Evolutionary conservation across 1,140 invertebrate species (phyloP).

Genomic region (Drosophila nigromelanica): DNA sequence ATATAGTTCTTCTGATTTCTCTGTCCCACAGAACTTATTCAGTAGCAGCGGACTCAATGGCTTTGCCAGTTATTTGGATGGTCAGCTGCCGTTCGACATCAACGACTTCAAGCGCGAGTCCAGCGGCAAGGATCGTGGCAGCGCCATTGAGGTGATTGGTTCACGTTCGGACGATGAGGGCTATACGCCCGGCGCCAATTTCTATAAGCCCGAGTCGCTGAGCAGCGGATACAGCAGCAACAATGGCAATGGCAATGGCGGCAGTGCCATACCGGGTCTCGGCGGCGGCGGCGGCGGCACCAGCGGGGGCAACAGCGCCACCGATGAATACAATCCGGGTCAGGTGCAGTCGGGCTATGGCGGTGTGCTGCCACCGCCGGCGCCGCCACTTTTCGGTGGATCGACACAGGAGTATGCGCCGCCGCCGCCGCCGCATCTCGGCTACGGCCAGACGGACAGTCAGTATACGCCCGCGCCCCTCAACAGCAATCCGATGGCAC

Average conservation of each 20-base stretch:
- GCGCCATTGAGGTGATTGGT: conserved; percentile 85
- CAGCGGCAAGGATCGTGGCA: conserved; percentile 56
- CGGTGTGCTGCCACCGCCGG: conserved; percentile 31
- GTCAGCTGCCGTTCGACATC: conserved; percentile 81
- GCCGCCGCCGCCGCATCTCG: conserved; percentile 60
- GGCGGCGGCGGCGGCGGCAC: conserved; percentile 27
- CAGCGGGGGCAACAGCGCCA: conserved; percentile 20
- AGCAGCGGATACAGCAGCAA: conserved; percentile 44
- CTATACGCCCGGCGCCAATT: conserved; percentile 65
- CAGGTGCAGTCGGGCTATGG: conserved; percentile 39
- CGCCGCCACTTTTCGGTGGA: conserved; percentile 28
- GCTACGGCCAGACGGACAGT: conserved; percentile 52
- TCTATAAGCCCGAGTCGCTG: conserved; percentile 68
- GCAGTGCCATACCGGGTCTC: conserved; percentile 63
- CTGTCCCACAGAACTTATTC: conserved; percentile 63
- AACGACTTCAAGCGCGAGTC: conserved; percentile 82
- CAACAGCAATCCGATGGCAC: conserved; percentile 53
- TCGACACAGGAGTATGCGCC: conserved; percentile 55
- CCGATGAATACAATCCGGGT: conserved; percentile 58
- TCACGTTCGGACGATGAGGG: conserved; percentile 79
- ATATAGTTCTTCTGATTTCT: conserved; percentile 28
- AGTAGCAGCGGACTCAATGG: conserved; percentile 71
- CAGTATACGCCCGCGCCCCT: conserved; percentile 83
- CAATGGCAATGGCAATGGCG: conserved; percentile 35
- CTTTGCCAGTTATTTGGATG: conserved; percentile 77